A percentile compares a stretch with the other conserved stretches of the same genome.
These are phyloP conservation scores for Xylophagus ater DNA, from an alignment of 2,888 invertebrate species.

Conservation along the genomic window DNA sequence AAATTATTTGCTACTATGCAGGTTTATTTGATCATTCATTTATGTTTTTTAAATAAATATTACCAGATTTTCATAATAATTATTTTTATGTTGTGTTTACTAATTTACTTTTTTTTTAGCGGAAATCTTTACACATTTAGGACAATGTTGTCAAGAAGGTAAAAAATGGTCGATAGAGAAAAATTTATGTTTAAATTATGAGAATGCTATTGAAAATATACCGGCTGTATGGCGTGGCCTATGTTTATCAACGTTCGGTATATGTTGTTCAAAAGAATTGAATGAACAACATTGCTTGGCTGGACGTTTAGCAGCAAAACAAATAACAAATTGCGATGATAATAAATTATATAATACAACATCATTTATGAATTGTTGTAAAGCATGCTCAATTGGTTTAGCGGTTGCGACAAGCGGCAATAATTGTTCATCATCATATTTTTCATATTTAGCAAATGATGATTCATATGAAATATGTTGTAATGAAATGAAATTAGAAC, in stretches of 20 bases:
- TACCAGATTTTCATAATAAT: too few species aligned
- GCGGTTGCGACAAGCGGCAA: constrained; percentile 44
- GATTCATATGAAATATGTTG: constrained; percentile 53
- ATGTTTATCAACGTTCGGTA: constrained; percentile 51
- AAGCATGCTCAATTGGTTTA: constrained; percentile 52
- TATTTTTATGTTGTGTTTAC: too few species aligned
- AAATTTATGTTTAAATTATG: constrained; percentile 40
- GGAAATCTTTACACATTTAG: constrained; percentile 28
- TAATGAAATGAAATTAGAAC: constrained; percentile 27
- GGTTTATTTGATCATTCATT: too few species aligned
- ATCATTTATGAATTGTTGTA: constrained; percentile 46
- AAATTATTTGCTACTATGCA: too few species aligned
- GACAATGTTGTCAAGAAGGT: constrained; percentile 44
- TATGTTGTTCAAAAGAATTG: constrained; percentile 49
- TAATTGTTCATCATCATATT: constrained; percentile 43
- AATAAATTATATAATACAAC: constrained; percentile 21
- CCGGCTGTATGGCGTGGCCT: constrained; percentile 46
- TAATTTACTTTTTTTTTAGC: too few species aligned
- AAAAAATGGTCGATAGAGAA: constrained; percentile 42
- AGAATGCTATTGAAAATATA: constrained; percentile 44
- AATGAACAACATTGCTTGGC: constrained; percentile 35
- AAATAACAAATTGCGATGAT: constrained; percentile 27
- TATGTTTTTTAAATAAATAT: too few species aligned
- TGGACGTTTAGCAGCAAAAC: constrained; percentile 30
- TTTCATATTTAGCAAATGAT: constrained; percentile 38